Percentiles rank a stretch among this genome's conserved stretches.
phyloP scores from a whole-genome alignment of 2,113 vertebrate genomes.

The Camarhynchus parvulus region DNA sequence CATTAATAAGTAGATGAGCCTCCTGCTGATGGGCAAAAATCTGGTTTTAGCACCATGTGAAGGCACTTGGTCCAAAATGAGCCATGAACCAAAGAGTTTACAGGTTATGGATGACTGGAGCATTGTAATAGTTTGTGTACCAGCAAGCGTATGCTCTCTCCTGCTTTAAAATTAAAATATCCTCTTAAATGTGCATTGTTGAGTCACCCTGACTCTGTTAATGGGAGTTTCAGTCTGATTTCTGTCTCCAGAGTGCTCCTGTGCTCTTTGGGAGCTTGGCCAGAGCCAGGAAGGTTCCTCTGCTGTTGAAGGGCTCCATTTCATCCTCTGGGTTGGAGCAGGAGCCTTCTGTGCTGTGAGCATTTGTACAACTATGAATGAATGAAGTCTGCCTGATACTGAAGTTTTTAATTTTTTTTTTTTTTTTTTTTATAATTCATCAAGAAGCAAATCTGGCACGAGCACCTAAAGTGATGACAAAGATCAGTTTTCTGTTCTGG shows the following conservation, averaged over 20 bases:
- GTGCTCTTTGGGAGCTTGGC: neutral
- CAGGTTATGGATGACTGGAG: neutral
- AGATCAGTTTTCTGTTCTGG: neutral
- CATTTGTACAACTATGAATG: neutral
- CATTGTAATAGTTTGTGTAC: neutral
- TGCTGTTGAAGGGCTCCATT: neutral
- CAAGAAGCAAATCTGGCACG: neutral
- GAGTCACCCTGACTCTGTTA: neutral
- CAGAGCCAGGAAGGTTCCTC: neutral
- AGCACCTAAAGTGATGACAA: neutral
- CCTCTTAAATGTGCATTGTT: neutral
- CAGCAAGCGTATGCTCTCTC: neutral
- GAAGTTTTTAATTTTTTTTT: neutral
- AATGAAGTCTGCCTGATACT: neutral
- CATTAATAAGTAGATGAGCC: neutral
- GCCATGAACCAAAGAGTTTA: neutral
- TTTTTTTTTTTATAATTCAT: neutral
- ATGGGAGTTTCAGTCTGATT: neutral
- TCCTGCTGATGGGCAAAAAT: neutral
- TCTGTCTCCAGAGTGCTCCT: neutral
- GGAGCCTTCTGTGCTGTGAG: neutral
- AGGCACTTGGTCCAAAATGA: neutral
- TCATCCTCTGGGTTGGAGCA: neutral
- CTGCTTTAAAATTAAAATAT: neutral
- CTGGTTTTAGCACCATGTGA: neutral